Evolutionary conservation across 1,140 invertebrate species (phyloP).

Genomic region (Neomicropteryx cornuta): DNA sequence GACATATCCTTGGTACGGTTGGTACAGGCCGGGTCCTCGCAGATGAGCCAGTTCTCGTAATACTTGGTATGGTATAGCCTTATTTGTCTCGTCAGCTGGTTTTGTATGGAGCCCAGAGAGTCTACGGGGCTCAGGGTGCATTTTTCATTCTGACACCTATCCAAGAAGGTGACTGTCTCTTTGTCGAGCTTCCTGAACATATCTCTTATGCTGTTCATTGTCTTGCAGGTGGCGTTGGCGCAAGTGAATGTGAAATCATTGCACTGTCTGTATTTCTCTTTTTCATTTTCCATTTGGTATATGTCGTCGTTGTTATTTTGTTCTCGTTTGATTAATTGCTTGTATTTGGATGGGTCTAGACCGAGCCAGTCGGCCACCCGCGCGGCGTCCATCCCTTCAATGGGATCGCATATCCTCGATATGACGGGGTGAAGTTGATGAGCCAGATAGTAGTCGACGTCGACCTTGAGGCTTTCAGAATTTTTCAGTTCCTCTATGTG

Average conservation of each 20-base stretch:
- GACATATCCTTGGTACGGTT: conserved; percentile 55
- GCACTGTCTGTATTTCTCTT: conserved; percentile 68
- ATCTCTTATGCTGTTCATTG: conserved; percentile 43
- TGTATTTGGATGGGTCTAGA: conserved; percentile 42
- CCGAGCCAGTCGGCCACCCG: conserved; percentile 86
- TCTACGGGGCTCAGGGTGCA: conserved; percentile 51
- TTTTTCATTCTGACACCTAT: conserved; percentile 53
- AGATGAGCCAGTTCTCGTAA: conserved; percentile 70
- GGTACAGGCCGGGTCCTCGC: conserved; percentile 79
- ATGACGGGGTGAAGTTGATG: conserved; percentile 92
- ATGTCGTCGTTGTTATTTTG: conserved; percentile 38
- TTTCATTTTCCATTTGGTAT: conserved; percentile 47
- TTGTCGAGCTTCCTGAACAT: conserved; percentile 35
- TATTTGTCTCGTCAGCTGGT: conserved; percentile 56
- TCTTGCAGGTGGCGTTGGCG: conserved; percentile 43
- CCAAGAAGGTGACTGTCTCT: conserved; percentile 41
- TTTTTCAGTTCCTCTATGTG: conserved; percentile 83
- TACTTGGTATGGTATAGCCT: conserved; percentile 58
- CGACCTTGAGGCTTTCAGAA: conserved; percentile 57
- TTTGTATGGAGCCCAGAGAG: conserved; percentile 55
- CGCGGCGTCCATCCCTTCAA: conserved; percentile 85
- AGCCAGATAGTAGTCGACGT: conserved; percentile 73
- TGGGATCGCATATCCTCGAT: conserved; percentile 86
- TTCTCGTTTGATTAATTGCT: conserved; percentile 37
- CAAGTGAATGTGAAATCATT: conserved; percentile 57